Evolutionary conservation across 2,888 invertebrate genomes (phyloP), one percentile per base, ranked within the genome.

Genomic region (Muschampia plurimacula): DNA sequence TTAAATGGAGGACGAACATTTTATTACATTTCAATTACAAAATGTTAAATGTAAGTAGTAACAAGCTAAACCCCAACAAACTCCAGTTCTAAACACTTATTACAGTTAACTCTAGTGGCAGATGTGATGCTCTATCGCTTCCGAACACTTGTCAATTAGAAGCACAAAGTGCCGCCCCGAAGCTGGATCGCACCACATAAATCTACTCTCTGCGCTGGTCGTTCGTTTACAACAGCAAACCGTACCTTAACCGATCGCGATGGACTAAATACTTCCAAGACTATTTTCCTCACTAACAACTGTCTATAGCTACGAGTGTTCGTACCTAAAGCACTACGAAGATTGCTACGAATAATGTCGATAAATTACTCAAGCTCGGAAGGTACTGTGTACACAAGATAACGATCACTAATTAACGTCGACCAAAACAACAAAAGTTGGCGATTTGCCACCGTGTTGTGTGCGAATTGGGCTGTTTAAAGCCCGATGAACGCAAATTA

Each of bases 131-230:
- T 78, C 77, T 81, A 80, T 83, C 79, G 81, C 81, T 86, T 84
- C 86, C 84, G 84, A 86, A 83, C 84, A 83, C 86, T 89, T 89
- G 91, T 91, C 91, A 91, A 91, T 92, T 91, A 91, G 84, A 87
- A 83, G 84, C 84, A 86, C 85, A 86, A 86, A 86, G 85, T 84
- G 84, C 85, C 83, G 84, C 84, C 84, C 82, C 64, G 81, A 74
- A 74, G 81, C 79, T 82, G 82, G 84, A 84, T 83, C 81, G 84
- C 86, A 88, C 84, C 82, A 86, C 84, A 90, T 90, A 89, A 89
- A 90, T 90, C 84, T 73, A 75, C 77, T 78, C 66, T 52, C 44
- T 55, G 22, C 55, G 22, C 55, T 55, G 55, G 55, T 55, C 15
- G 62, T 81, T 82, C 82, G 78, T 79, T 74, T 75, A 79, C 79